These are phyloP conservation scores for Serripes groenlandicus DNA, from an alignment of 2,888 invertebrate species.

Conservation along the genomic window DNA sequence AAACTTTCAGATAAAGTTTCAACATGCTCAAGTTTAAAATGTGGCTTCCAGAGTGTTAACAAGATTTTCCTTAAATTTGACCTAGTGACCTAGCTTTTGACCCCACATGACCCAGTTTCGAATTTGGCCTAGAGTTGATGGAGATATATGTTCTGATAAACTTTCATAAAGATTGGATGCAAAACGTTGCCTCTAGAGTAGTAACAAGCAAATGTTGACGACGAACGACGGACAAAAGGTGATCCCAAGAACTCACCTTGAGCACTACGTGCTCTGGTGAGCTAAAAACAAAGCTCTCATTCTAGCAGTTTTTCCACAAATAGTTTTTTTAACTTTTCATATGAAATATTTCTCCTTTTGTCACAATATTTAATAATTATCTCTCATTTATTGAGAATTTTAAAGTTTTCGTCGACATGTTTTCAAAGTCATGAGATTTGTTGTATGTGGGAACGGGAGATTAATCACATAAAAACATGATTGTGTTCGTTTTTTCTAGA, in stretches of 20 bases:
- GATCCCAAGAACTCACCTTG: background rate
- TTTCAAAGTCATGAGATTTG: too few species aligned
- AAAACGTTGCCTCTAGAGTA: background rate
- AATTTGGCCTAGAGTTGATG: background rate
- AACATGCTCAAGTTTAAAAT: background rate
- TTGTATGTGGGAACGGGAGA: too few species aligned
- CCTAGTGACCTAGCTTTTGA: background rate
- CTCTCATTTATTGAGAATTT: too few species aligned
- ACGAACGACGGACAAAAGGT: background rate
- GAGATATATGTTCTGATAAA: background rate
- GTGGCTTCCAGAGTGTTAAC: background rate
- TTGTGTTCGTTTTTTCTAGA: too few species aligned
- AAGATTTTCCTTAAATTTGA: background rate
- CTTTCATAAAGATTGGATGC: background rate
- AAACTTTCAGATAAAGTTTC: background rate
- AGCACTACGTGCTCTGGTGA: background rate
- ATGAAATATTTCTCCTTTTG: too few species aligned
- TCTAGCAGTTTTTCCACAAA: too few species aligned
- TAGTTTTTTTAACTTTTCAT: too few species aligned
- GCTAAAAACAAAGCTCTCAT: slow-evolving; percentile 9
- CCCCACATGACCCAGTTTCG: background rate
- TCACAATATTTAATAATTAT: too few species aligned
- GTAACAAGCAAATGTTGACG: background rate
- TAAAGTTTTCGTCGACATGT: too few species aligned
- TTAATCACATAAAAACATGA: too few species aligned